A percentile compares a stretch with the other conserved stretches of the same genome.
Conservation (phyloP, 1,140 invertebrate genomes). For the Philaenus spumarius region DNA sequence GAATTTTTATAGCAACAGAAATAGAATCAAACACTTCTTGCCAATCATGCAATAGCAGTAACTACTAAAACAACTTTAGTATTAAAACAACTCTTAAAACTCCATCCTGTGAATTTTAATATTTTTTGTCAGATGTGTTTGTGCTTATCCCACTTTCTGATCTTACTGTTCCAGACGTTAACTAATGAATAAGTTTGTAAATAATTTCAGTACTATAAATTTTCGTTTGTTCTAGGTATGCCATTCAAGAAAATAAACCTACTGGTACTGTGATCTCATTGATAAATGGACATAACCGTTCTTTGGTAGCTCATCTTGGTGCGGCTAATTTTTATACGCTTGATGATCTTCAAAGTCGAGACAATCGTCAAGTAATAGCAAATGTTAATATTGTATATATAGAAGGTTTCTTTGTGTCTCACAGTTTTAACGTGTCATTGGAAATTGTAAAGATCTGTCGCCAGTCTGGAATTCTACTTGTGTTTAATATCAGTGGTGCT, state of each 20-base stretch:
- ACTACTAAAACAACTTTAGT: too few relatives aligned
- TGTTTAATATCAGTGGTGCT: slow-evolving; percentile 19
- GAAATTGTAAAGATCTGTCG: slow-evolving; percentile 11
- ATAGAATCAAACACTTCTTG: too few relatives aligned
- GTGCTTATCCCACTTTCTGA: too few relatives aligned
- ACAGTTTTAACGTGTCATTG: slow-evolving; percentile 13
- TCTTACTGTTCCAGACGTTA: too few relatives aligned
- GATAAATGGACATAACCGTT: slow-evolving; percentile 44
- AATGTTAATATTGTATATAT: slow-evolving; percentile 12
- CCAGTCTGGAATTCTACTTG: not conserved
- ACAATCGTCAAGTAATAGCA: not conserved
- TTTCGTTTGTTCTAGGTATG: slow-evolving; percentile 26
- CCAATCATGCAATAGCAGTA: too few relatives aligned
- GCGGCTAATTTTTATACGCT: slow-evolving; percentile 31
- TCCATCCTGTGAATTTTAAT: too few relatives aligned
- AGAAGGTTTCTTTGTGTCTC: slow-evolving; percentile 23
- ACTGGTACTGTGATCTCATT: slow-evolving; percentile 50
- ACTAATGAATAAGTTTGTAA: too few relatives aligned
- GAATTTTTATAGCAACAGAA: too few relatives aligned
- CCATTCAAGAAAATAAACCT: slow-evolving; percentile 26
- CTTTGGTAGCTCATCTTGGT: slow-evolving; percentile 32
- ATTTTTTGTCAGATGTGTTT: too few relatives aligned
- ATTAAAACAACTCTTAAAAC: too few relatives aligned
- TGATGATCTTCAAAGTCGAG: slow-evolving; percentile 22
- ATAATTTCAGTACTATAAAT: too few relatives aligned